These are phyloP conservation scores for Zaprionus lineosus DNA, from an alignment of 2,888 invertebrate genomes.

Conservation along the genomic window DNA sequence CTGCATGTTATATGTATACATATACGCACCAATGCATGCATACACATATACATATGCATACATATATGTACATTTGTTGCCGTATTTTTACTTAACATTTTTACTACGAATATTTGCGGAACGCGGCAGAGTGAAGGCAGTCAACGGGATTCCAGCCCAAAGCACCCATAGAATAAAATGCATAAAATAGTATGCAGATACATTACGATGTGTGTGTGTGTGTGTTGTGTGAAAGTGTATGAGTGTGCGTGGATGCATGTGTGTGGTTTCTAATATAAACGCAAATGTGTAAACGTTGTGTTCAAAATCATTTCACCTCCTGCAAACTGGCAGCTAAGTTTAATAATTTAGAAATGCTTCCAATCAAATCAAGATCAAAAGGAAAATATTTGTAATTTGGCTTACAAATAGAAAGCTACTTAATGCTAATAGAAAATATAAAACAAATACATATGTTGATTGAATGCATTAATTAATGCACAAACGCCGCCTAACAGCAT, in stretches of 20 bases:
- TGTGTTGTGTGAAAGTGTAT: constrained; percentile 13
- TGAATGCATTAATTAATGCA: too few species aligned
- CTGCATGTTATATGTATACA: constrained; percentile 26
- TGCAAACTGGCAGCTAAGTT: constrained; percentile 28
- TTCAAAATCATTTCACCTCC: constrained; percentile 44
- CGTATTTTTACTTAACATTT: constrained; percentile 38
- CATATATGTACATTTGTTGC: too few species aligned
- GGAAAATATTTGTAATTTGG: too few species aligned
- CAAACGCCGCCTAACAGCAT: too few species aligned
- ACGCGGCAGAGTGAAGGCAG: constrained; percentile 46
- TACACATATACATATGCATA: too few species aligned
- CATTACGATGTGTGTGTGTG: neutral
- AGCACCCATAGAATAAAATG: constrained; percentile 39
- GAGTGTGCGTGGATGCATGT: constrained; percentile 17
- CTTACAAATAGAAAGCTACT: too few species aligned
- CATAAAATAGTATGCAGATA: constrained; percentile 43
- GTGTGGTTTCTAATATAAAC: constrained; percentile 53
- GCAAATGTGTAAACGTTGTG: constrained; percentile 56
- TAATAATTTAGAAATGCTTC: too few species aligned
- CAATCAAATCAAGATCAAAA: too few species aligned
- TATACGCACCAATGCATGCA: neutral
- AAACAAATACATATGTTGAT: too few species aligned
- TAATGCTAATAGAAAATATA: too few species aligned
- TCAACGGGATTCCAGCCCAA: constrained; percentile 53
- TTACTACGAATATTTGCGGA: constrained; percentile 20